phyloP scores from a whole-genome alignment of 2,797 vertebrate genomes.

The Balearica regulorum region DNA sequence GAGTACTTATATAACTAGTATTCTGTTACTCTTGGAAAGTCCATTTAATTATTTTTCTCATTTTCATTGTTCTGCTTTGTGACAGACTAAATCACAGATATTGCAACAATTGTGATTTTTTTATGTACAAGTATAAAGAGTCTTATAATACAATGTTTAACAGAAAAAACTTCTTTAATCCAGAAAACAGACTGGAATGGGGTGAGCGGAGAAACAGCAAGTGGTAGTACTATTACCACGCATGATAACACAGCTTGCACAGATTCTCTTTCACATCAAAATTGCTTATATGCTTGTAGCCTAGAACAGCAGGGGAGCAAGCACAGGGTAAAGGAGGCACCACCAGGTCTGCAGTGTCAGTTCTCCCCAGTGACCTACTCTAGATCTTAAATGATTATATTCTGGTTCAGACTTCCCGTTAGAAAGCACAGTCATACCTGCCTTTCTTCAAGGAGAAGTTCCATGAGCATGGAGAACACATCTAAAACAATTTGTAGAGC shows the following conservation, averaged over 20 bases:
- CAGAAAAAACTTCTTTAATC: background rate
- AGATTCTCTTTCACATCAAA: background rate
- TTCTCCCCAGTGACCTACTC: background rate
- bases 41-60: background rate
- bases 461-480: background rate
- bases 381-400: background rate
- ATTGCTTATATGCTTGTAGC: background rate
- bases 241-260: background rate
- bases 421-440: background rate
- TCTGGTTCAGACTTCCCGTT: background rate
- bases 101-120: background rate
- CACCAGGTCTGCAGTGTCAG: background rate
- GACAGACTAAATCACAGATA: background rate
- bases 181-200: background rate
- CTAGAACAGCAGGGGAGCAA: background rate
- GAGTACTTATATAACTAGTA: background rate
- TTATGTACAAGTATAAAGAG: background rate
- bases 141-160: background rate
- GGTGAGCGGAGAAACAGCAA: background rate
- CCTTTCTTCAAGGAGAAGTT: too few relatives aligned
- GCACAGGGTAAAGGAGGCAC: background rate
- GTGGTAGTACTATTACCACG: rapidly evolving
- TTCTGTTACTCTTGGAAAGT: background rate
- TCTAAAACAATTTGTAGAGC: background rate
- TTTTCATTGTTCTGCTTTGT: background rate